Percentiles rank a stretch among this genome's conserved stretches.
Conservation (phyloP, 1,140 invertebrate species). For the Pseudomyrmex pallidus region DNA sequence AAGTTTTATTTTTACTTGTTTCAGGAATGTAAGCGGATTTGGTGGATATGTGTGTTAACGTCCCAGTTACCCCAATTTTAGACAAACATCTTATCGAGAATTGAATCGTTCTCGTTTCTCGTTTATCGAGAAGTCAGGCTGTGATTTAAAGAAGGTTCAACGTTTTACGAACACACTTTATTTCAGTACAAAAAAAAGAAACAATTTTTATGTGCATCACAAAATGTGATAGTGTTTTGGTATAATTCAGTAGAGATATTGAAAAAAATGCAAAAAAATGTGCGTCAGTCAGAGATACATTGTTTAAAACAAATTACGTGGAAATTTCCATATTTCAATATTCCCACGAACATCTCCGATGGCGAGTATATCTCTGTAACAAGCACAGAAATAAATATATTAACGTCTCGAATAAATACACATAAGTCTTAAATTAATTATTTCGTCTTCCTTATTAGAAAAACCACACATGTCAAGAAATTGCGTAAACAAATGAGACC, state of each 20-base stretch:
- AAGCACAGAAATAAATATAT: conserved; percentile 50
- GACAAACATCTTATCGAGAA: conserved; percentile 1
- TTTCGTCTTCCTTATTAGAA: not conserved
- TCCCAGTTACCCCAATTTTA: not conserved
- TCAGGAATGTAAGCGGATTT: not conserved
- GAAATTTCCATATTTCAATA: conserved; percentile 83
- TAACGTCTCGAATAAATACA: not conserved
- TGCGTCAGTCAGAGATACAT: not conserved
- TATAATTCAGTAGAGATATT: conserved; percentile 20
- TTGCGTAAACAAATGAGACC: not conserved
- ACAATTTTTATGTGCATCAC: conserved; percentile 5
- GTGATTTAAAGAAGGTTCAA: not conserved
- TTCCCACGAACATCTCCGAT: conserved; percentile 77
- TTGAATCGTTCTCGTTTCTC: not conserved
- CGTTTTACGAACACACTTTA: conserved; percentile 40
- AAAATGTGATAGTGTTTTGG: not conserved
- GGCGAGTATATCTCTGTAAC: conserved; percentile 80
- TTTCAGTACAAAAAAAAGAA: conserved; percentile 37
- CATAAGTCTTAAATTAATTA: too few species aligned
- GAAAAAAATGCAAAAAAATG: conserved; percentile 4
- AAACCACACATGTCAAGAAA: not conserved
- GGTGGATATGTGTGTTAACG: not conserved
- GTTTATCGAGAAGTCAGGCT: not conserved
- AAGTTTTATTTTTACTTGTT: not conserved
- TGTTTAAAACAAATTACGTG: conserved; percentile 71